A percentile compares a stretch with the other conserved stretches of the same genome.
phyloP scores from a whole-genome alignment of 2,888 invertebrate species.

The Drosophila anomelani region DNA sequence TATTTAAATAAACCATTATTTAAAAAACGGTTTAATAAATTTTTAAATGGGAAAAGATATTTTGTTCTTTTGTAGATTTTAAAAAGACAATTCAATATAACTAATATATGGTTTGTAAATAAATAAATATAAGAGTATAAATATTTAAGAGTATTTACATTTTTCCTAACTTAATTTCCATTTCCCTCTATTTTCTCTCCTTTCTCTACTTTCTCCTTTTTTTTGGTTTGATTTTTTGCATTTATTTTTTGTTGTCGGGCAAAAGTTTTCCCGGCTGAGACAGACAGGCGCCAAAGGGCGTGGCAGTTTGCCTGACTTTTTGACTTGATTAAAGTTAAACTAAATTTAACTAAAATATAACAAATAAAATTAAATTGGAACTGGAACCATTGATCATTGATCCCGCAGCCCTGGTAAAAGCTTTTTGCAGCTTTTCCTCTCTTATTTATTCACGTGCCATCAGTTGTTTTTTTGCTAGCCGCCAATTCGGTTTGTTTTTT shows the following conservation, averaged over 20 bases:
- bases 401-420: constrained; percentile 35
- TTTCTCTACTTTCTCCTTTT: neutral
- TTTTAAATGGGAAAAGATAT: neutral
- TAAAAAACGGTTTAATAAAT: fast-evolving
- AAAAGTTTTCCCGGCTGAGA: constrained; percentile 2
- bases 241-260: constrained; percentile 1
- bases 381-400: constrained; percentile 4
- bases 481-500: constrained; percentile 21
- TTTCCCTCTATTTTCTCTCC: neutral
- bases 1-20: neutral
- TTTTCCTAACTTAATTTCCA: neutral
- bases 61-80: neutral
- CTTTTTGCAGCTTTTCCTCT: constrained; percentile 21
- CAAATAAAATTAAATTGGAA: constrained; percentile 12
- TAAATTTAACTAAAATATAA: neutral
- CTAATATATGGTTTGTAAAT: neutral
- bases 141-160: neutral
- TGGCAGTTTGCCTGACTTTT: constrained; percentile 5
- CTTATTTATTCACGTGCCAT: constrained; percentile 27
- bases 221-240: neutral
- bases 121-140: too few relatives aligned
- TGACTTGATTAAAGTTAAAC: constrained; percentile 4
- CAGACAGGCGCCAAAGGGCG: constrained; percentile 11
- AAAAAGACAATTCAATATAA: neutral
- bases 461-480: constrained; percentile 15